phyloP scores from a whole-genome alignment of 2,113 vertebrate species.

The Alligator sinensis region DNA sequence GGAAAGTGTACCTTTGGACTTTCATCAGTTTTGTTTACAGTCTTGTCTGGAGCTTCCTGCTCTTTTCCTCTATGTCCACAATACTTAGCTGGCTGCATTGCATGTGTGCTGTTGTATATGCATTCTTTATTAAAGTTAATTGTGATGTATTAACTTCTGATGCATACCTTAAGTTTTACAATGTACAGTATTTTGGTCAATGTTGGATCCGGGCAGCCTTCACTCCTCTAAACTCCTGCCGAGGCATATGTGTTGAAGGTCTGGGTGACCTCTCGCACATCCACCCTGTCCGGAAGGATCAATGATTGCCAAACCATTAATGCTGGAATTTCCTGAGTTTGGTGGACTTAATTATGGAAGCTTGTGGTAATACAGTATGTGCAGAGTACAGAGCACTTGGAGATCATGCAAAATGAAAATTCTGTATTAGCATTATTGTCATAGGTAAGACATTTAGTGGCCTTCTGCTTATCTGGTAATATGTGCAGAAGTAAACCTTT shows the following conservation, averaged over 20 bases:
- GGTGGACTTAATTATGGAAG: not conserved
- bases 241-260: too few species aligned
- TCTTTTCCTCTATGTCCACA: too few species aligned
- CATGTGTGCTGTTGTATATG: not conserved
- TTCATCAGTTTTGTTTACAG: too few species aligned
- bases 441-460: not conserved
- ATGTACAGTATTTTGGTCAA: not conserved
- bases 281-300: too few species aligned
- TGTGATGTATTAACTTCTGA: conserved; percentile 7
- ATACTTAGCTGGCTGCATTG: not conserved
- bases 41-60: too few species aligned
- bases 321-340: not conserved
- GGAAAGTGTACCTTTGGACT: too few species aligned
- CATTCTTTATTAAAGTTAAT: not conserved
- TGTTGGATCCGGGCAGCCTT: not conserved
- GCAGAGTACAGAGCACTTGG: not conserved
- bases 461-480: not conserved
- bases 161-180: not conserved
- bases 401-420: not conserved
- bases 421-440: not conserved
- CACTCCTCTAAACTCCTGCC: not conserved
- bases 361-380: not conserved
- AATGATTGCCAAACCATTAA: too few species aligned
- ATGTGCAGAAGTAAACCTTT: not conserved
- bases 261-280: too few species aligned